phyloP scores from a whole-genome alignment of 2,797 vertebrate genomes.

The Hoplostethus atlanticus region DNA sequence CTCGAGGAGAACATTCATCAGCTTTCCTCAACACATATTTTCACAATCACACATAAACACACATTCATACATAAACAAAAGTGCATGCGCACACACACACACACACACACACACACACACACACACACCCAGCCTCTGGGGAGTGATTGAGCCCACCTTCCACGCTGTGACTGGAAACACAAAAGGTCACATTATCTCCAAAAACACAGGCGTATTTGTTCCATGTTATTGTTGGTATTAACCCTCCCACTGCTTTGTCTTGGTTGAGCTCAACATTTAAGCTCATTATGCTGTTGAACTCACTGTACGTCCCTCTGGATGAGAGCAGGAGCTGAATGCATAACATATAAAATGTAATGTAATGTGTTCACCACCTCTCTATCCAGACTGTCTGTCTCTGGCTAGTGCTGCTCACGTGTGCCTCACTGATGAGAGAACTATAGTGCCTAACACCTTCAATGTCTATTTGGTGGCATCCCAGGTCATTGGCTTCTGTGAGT shows the following conservation, averaged over 20 bases:
- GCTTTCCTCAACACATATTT: not conserved
- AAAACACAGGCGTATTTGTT: not conserved
- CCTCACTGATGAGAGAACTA: slow-evolving; percentile 48
- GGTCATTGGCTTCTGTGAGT: slow-evolving; percentile 53
- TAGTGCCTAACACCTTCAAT: slow-evolving; percentile 50
- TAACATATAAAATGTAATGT: too few relatives aligned
- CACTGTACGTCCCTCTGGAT: too few relatives aligned
- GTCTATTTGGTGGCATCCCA: slow-evolving; percentile 51
- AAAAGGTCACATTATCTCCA: not conserved
- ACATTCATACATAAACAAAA: not conserved
- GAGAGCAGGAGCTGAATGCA: too few relatives aligned
- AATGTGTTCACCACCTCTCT: not conserved
- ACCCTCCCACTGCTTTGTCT: not conserved
- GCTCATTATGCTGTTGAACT: not conserved
- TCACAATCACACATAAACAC: not conserved
- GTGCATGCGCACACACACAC: too few relatives aligned
- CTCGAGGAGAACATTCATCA: not conserved
- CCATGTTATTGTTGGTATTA: not conserved
- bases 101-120: too few relatives aligned
- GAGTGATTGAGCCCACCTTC: too few relatives aligned
- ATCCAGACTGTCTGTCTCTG: slow-evolving; percentile 21
- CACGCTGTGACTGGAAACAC: not conserved
- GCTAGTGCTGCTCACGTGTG: slow-evolving; percentile 14
- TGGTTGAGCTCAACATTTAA: not conserved
- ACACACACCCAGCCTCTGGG: too few relatives aligned